Percentiles rank a stretch among this genome's conserved stretches.
Conservation (phyloP, 1,140 invertebrate genomes). For the Cyclargus thomasi region DNA sequence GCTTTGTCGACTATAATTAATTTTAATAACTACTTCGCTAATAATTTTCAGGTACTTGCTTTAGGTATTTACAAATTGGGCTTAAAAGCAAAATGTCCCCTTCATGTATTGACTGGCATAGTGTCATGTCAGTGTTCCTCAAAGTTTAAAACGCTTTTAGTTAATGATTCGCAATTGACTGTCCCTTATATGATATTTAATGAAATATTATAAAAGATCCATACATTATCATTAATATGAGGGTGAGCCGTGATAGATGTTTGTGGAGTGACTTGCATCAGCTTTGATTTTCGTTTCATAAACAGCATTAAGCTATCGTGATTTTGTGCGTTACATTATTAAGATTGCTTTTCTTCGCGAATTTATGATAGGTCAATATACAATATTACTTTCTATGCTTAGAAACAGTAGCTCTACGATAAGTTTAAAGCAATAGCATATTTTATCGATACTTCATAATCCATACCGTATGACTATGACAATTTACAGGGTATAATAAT, state of each 20-base stretch:
- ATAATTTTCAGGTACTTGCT: too few species aligned
- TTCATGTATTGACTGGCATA: too few species aligned
- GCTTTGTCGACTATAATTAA: too few species aligned
- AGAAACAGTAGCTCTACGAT: too few species aligned
- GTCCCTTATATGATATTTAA: conserved; percentile 44
- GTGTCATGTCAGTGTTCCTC: too few species aligned
- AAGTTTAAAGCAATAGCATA: too few species aligned
- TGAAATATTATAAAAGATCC: conserved; percentile 67
- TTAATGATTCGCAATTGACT: conserved; percentile 1
- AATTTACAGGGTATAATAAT: too few species aligned
- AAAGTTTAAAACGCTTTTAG: background rate
- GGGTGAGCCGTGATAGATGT: conserved; percentile 69
- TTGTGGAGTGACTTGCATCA: conserved; percentile 50
- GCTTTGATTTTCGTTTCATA: conserved; percentile 53
- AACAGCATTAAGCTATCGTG: conserved; percentile 27
- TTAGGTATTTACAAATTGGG: too few species aligned
- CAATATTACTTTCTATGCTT: background rate
- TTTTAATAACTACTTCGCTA: too few species aligned
- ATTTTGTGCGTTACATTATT: conserved; percentile 10
- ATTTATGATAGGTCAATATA: background rate
- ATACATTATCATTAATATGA: conserved; percentile 43
- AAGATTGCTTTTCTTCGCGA: conserved; percentile 1
- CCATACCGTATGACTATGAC: too few species aligned
- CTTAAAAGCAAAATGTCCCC: too few species aligned
- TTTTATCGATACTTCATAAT: too few species aligned